Evolutionary conservation across 2,888 invertebrate genomes (phyloP).

Genomic region (Chirona hameri): DNA sequence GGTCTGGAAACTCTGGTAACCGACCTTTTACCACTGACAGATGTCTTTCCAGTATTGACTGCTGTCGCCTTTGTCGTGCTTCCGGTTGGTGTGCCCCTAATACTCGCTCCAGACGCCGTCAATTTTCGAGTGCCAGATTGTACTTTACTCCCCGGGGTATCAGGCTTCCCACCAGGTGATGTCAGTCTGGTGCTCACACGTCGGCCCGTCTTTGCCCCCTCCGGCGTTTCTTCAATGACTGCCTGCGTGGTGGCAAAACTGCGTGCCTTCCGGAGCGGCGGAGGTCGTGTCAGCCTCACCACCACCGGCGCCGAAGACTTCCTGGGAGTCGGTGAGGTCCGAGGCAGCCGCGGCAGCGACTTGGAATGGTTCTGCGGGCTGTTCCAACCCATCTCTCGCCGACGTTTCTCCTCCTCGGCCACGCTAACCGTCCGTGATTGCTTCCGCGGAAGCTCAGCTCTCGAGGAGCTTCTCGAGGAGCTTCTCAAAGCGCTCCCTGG

Average conservation of each 20-base stretch:
- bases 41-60: too few species aligned
- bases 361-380: neutral
- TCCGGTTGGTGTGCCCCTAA: neutral
- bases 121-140: neutral
- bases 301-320: conserved; percentile 8
- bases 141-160: neutral
- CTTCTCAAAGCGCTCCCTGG: neutral
- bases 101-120: neutral
- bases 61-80: too few species aligned
- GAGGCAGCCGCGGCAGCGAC: neutral
- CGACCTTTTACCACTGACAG: too few species aligned
- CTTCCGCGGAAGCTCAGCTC: neutral
- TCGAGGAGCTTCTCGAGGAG: neutral
- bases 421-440: neutral
- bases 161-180: neutral
- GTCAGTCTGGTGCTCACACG: too few species aligned
- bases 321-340: neutral
- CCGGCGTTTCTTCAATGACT: too few species aligned
- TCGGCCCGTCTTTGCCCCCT: too few species aligned
- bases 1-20: neutral
- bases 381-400: neutral
- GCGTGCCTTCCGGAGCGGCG: neutral
- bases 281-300: neutral
- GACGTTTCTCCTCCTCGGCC: neutral
- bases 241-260: neutral